Base-by-base conservation (phyloP, 53 echinoderm and acorn worm species). In the Pentamera pediparva region DNA sequence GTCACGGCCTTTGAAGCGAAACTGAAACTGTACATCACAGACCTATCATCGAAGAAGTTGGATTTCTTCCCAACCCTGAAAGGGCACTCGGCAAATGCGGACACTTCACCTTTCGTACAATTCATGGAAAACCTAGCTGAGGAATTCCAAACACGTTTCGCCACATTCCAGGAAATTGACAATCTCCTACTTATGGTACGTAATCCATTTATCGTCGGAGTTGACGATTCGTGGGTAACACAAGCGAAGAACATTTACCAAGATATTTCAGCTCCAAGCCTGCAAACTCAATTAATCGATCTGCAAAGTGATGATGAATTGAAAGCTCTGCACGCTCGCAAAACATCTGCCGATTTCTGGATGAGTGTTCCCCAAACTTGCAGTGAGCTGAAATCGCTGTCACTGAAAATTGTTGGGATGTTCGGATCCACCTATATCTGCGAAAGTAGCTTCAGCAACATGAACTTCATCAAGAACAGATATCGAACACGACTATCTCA, bases 141-240 rank as follows among this genome's bases (percentile, higher is more conserved):
- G 32, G 62, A 62, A 22, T 62, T 62, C 36, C 32, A 62, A 9
- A 62, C 62, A 62, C 62, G 62, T 62, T 62, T 62, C 18, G 62
- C 62, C 35, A 18, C 62, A 31, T 62, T 62, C 62, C 32, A 62
- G 34, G 62, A 62, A 62, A 62, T 62, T 62, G 62, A 34, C 62
- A 62, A 62, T 62, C 62, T 62, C 21, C 62, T 62, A 4, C 62
- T 62, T 37, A 62, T 62, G 35, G 62, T 62, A 32, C 62, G 62
- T 15, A 62, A 62, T 62, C 62, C 62, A 22, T 62, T 62, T 35
- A 32, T 62, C 62, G 62, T 62, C 34, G 35, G 36, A 22, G 62
- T 62, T 12, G 62, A 62, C 18, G 62, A 62, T 62, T 62, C 62
- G 62, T 62, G 62, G 62, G 62, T 35, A 62, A 62, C 62, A 62